Percentiles rank a stretch among this genome's conserved stretches.
phyloP scores from a whole-genome alignment of 2,797 vertebrate species.

The Aphelocoma californica region DNA sequence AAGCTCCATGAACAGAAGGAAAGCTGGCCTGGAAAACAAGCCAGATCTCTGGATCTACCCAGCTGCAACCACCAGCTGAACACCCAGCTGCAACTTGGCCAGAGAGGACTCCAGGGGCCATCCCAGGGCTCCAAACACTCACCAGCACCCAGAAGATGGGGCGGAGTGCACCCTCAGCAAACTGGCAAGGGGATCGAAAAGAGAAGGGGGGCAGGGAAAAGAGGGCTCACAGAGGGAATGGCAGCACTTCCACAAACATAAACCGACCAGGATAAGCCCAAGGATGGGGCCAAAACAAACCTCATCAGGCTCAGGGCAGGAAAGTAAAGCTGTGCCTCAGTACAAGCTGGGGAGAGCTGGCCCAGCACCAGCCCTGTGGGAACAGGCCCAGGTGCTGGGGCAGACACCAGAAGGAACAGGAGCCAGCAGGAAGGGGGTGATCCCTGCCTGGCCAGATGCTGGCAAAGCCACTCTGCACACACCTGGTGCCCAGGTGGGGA shows the following conservation, averaged over 20 bases:
- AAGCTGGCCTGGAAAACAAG: not conserved
- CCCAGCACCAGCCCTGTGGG: not conserved
- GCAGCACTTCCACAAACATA: not conserved
- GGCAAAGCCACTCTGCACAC: not conserved
- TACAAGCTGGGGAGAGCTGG: not conserved
- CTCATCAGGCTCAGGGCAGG: not conserved
- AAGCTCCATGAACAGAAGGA: not conserved
- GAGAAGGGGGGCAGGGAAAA: not conserved
- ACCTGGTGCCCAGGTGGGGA: not conserved
- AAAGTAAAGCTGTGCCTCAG: not conserved
- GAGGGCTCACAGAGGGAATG: not conserved
- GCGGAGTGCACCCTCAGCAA: not conserved
- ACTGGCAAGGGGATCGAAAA: not conserved
- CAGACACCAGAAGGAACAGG: fast-evolving
- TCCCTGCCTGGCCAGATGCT: not conserved
- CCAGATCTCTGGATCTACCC: not conserved
- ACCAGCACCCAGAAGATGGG: not conserved
- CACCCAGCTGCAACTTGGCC: not conserved
- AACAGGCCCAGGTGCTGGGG: not conserved
- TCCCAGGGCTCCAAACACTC: not conserved
- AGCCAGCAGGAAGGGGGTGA: not conserved
- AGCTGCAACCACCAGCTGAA: not conserved
- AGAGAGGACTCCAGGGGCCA: not conserved
- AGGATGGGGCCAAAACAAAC: not conserved
- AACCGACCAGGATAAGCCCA: not conserved